Base-by-base conservation (phyloP, 2,113 vertebrate genomes). In the Pheucticus melanocephalus region DNA sequence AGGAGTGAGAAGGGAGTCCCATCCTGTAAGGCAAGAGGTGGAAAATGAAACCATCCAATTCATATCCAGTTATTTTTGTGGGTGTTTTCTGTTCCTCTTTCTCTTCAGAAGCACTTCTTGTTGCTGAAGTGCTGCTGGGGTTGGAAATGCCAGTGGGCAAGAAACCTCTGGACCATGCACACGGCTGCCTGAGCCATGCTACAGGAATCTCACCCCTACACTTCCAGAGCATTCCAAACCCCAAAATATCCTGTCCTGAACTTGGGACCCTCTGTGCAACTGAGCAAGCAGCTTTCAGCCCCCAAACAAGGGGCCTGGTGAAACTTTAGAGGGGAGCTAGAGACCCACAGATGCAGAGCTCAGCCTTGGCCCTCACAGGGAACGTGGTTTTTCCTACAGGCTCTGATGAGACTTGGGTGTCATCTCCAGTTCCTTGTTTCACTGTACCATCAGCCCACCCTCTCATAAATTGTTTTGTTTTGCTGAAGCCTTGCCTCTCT, bases 171-270 rank as follows among this genome's bases (percentile, higher is more conserved):
- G 39, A 27, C 30, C 35, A 2, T 5, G 18, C 27, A 9, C 5
- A 1, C 0, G 0, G 15, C 23, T 50, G 14, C 44, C 56, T 20
- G 37, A 54, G 47, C n/a, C 1, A 0, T 42, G 44, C 61, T 21
- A 3, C 33, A 4, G 14, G 15, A 17, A 28, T 31, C 39, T 86
- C 19, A 22, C 27, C 16, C 45, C 28, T 8, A 5, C 1, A 1
- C 33, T 33, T 64, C 19, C 35, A 56, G 73, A 79, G 53, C 82
- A 64, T 65, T 79, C 45, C 65, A 59, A 42, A 56, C 47, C 57
- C 47, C 15, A 12, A 4, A 92, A 40, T 45, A 31, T 10, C 60
- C 23, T 65, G 1, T 48, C 33, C 51, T 71, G 30, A 47, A 6
- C 24, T 22, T 21, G 20, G 42, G 40, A 23, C 20, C 5, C 11